Evolutionary conservation across 2,113 vertebrate species (phyloP), one percentile per base, ranked within the genome.

Genomic region (Eolophus roseicapilla): DNA sequence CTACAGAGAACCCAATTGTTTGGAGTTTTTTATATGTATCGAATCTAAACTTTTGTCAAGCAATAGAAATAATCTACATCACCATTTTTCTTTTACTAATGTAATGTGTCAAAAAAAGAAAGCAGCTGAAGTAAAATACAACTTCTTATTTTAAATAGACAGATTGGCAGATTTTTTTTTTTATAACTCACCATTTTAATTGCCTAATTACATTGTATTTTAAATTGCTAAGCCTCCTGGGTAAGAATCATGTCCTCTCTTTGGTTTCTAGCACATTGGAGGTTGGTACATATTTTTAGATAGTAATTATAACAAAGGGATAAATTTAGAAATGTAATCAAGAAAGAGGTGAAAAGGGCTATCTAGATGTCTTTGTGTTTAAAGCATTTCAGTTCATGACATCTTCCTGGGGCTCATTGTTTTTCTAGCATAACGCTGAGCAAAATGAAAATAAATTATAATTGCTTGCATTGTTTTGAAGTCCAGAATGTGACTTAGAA

Each of bases 401-500:
- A 70, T 63, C 41, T 74, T 67, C 43, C 71, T 31, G 18, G 25
- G 46, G 50, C 17, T 92, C 21, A 43, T 44, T 91, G 50, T 71
- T 95, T 63, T 65, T 70, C 44, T 81, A 87, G 14, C 52, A 82
- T 49, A 82, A 87, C 21, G 21, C 10, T 59, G 55, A 78, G 15
- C 14, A 82, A 81, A 91, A 90, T 68, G 17, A 68, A 93, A 86
- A 92, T 90, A 82, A 86, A 79, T 82, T 70, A 69, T 64, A 69
- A 46, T 35, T 0, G 0, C 37, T 87, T 82, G 29, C 50, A 80
- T 92, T 91, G 85, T 93, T 88, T 92, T 57, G 73, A 93, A 94
- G 74, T 23, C 86, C n/a, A 86, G 59, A 89, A 79, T 84, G n/a
- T 62, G 53, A 37, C 55, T 94, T 75, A 69, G 55, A 55, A 94